A percentile compares a stretch with the other conserved stretches of the same genome.
These are phyloP conservation scores for Caranx ignobilis DNA, from an alignment of 2,113 vertebrate species.

Conservation along the genomic window DNA sequence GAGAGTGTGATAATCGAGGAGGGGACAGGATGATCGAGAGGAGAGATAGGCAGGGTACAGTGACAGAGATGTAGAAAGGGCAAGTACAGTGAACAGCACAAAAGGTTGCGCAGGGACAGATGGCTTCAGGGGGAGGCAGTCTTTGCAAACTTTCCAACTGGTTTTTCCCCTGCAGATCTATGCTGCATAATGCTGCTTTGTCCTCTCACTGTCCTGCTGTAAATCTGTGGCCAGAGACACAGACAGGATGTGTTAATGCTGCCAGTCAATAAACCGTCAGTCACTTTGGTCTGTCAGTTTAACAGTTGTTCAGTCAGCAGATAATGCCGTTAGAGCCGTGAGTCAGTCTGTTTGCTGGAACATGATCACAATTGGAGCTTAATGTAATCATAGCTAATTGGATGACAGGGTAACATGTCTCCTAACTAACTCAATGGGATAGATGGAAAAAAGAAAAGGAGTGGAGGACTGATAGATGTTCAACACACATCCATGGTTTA, in stretches of 20 bases:
- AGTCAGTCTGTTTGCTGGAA: not conserved
- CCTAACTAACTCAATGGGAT: not conserved
- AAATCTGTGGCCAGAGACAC: not conserved
- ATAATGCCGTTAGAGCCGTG: not conserved
- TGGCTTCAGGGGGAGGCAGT: conserved; percentile 38
- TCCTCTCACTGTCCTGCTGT: conserved; percentile 9
- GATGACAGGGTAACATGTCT: not conserved
- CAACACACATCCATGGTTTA: not conserved
- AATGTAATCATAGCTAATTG: not conserved
- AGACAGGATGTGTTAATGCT: not conserved
- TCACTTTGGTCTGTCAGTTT: conserved; percentile 2
- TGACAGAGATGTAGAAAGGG: conserved; percentile 31
- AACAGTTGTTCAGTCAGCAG: not conserved
- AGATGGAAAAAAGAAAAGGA: not conserved
- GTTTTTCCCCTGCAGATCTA: conserved; percentile 8
- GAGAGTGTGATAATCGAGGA: conserved; percentile 35
- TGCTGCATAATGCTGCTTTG: conserved; percentile 3
- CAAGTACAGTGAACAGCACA: conserved; percentile 27
- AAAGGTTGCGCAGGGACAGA: conserved; percentile 43
- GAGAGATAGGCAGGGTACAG: conserved; percentile 33
- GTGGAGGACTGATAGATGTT: not conserved
- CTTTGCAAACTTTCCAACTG: conserved; percentile 34
- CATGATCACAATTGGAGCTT: not conserved
- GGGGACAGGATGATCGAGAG: conserved; percentile 24
- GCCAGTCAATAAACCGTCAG: not conserved